Evolutionary conservation across 92 coral and sea anemone species (phyloP).

Genomic region (Scolanthus callimorphus): DNA sequence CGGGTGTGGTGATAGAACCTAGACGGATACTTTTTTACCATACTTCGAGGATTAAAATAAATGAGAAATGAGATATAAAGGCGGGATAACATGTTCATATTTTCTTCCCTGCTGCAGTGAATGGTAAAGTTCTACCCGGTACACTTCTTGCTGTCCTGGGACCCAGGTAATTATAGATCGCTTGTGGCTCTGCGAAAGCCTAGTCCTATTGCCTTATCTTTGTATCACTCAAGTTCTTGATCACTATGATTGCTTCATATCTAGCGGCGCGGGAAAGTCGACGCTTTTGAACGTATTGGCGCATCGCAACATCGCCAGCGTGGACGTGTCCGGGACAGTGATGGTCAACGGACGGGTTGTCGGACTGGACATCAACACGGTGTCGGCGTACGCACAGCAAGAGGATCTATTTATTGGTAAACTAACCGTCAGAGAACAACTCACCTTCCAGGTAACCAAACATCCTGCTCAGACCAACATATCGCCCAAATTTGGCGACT

Average conservation of each 20-base stretch:
- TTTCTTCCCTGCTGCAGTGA: no score
- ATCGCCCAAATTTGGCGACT: background rate
- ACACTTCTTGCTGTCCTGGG: constrained; percentile 76
- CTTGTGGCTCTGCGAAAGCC: no score
- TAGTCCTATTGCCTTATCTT: no score
- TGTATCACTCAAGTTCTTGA: no score
- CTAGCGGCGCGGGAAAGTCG: constrained; percentile 89
- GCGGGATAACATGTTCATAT: no score
- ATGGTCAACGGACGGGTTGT: constrained; percentile 48
- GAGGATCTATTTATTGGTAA: constrained; percentile 86
- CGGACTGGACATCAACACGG: constrained; percentile 62
- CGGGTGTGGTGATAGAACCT: no score
- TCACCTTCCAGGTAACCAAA: constrained; percentile 68
- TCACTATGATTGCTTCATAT: background rate
- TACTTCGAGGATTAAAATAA: no score
- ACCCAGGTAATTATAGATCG: no score
- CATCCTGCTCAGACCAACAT: no score
- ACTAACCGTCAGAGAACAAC: constrained; percentile 83
- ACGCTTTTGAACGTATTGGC: constrained; percentile 84
- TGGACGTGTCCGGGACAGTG: constrained; percentile 73
- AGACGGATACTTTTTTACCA: no score
- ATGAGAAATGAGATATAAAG: no score
- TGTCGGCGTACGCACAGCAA: constrained; percentile 85
- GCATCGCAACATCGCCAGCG: constrained; percentile 74
- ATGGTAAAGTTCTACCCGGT: constrained; percentile 63